Evolutionary conservation across 2,888 invertebrate genomes (phyloP).

Genomic region (Glaucopsyche alexis): DNA sequence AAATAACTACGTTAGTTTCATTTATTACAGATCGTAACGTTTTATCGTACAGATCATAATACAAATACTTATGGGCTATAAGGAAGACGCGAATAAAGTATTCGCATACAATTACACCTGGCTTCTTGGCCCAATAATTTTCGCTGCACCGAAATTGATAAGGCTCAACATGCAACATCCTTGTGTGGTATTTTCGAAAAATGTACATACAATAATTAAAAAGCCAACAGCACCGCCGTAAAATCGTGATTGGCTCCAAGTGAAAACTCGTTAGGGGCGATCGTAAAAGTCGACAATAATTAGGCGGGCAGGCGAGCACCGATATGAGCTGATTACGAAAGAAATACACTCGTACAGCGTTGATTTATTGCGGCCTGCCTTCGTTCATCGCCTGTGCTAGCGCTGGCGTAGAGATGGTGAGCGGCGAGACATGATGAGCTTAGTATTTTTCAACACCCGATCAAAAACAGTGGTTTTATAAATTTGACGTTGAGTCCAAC

Average conservation of each 20-base stretch:
- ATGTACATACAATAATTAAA: constrained; percentile 60
- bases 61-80: not conserved
- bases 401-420: not conserved
- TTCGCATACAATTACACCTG: not conserved
- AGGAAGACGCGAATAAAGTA: not conserved
- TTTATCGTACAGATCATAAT: not conserved
- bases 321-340: constrained; percentile 79
- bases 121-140: not conserved
- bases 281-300: constrained; percentile 79
- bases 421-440: not conserved
- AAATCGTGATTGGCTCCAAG: constrained; percentile 78
- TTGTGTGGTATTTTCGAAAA: constrained; percentile 41
- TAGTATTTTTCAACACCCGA: too few relatives aligned
- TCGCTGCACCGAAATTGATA: not conserved
- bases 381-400: constrained; percentile 60
- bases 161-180: constrained; percentile 5
- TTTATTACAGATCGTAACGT: too few relatives aligned
- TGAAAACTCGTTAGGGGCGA: constrained; percentile 76
- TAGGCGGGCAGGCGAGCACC: constrained; percentile 72
- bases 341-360: constrained; percentile 75
- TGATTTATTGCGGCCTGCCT: constrained; percentile 70
- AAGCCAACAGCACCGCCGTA: constrained; percentile 65
- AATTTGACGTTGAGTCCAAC: too few relatives aligned
- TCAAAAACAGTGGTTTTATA: too few relatives aligned
- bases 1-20: too few relatives aligned